A percentile compares a stretch with the other conserved stretches of the same genome.
These are phyloP conservation scores for Tanypteryx hageni DNA, from an alignment of 2,888 invertebrate species.

Conservation along the genomic window DNA sequence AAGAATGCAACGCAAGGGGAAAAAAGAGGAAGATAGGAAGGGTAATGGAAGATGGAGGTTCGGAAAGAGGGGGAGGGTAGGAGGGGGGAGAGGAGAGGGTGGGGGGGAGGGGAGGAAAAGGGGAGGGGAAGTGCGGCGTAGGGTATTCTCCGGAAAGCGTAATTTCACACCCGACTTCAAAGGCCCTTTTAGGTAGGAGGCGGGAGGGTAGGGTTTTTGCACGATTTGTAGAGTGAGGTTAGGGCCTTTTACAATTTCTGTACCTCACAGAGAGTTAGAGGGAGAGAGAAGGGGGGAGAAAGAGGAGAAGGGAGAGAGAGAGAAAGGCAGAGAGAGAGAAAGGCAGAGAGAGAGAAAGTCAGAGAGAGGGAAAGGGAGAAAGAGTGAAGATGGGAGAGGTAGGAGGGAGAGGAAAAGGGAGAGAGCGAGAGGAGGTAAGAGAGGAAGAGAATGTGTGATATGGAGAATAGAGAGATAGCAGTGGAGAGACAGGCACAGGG, in stretches of 20 bases:
- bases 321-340: background rate
- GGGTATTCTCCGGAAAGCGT: background rate
- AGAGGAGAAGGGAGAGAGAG: background rate
- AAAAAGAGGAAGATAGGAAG: background rate
- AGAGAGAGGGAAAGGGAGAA: background rate
- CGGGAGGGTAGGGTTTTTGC: background rate
- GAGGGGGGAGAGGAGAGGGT: background rate
- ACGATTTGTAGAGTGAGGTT: slow-evolving; percentile 26
- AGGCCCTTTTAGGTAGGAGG: background rate
- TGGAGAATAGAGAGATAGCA: background rate
- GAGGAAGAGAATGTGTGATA: no score
- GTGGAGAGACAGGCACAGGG: background rate
- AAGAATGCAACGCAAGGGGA: background rate
- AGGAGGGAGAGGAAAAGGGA: background rate
- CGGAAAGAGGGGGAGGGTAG: background rate
- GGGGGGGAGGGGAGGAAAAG: background rate
- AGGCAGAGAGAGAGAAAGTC: background rate
- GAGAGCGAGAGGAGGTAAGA: background rate
- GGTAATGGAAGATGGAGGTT: background rate
- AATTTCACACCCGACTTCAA: slow-evolving; percentile 34
- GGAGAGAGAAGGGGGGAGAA: background rate
- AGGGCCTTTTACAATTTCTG: slow-evolving; percentile 33
- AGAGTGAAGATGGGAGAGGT: no score
- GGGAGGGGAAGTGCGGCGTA: background rate
- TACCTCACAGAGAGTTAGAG: background rate